Percentiles rank a stretch among this genome's conserved stretches.
Conservation (phyloP, 2,113 vertebrate genomes). For the Rhinogobius similis region DNA sequence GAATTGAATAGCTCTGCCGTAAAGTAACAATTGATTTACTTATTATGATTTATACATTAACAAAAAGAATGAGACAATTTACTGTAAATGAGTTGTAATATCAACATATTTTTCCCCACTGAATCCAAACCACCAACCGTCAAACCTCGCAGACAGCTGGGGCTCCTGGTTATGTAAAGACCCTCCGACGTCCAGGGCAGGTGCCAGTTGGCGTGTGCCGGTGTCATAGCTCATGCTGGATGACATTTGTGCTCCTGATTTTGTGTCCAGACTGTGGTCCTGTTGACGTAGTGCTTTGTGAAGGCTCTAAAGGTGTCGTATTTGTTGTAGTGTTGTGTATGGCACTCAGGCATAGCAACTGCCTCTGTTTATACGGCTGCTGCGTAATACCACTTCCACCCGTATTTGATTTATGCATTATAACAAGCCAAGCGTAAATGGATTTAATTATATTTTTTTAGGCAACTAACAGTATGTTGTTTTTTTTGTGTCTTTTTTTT, state of each 20-base stretch:
- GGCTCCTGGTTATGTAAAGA: not conserved
- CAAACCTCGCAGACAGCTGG: not conserved
- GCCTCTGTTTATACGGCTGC: not conserved
- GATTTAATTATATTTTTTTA: not conserved
- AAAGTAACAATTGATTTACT: too few relatives aligned
- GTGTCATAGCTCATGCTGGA: not conserved
- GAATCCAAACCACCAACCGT: not conserved
- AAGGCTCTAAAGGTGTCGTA: not conserved
- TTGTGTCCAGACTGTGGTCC: not conserved
- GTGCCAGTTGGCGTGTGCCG: not conserved
- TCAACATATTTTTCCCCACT: not conserved
- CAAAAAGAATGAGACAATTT: not conserved
- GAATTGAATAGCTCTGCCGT: too few relatives aligned
- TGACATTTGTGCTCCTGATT: slow-evolving; percentile 1
- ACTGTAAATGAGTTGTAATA: not conserved
- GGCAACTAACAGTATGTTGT: not conserved
- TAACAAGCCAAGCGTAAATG: not conserved
- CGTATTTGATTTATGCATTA: not conserved
- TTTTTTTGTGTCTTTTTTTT: too few relatives aligned
- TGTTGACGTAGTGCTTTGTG: not conserved
- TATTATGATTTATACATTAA: too few relatives aligned
- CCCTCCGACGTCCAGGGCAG: not conserved
- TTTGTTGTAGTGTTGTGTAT: slow-evolving; percentile 8
- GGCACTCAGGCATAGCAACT: slow-evolving; percentile 10
- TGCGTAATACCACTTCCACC: not conserved